Evolutionary conservation across 2,113 vertebrate genomes (phyloP), one percentile per base, ranked within the genome.

Genomic region (Salminus brasiliensis): DNA sequence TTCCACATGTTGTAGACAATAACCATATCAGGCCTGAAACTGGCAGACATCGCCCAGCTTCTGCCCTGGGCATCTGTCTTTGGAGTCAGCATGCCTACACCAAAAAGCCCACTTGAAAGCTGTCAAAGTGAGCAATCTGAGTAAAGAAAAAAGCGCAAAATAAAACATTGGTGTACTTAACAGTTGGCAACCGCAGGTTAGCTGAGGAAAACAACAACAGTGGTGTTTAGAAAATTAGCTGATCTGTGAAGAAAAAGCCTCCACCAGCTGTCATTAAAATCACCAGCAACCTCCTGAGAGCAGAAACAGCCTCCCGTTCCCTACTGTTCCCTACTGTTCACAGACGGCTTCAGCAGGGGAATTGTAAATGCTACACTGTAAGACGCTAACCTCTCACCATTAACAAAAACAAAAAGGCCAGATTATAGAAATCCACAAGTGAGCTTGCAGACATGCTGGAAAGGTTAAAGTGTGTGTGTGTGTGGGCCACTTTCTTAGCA

Each of bases 231-330:
- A 55, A 23, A 55, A 55, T 55, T 25, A 55, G n/a, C n/a, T 1
- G 52, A 55, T 55, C 52, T 55, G 52, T 55, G 52, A 55, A 55
- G 52, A 25, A 55, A 55, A 55, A n/a, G n/a, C 52, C 52, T 25
- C 52, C 23, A 55, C 21, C 52, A 55, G 52, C 52, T 55, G 52
- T 55, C 52, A 55, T 25, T 25, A 55, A 25, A 25, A n/a, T 3
- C 52, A 55, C 52, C 52, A 55, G 52, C 52, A 55, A 55, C 52
- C 52, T 55, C 52, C 52, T 11, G 9, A 55, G 9, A 25, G 23
- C n/a, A 55, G n/a, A 55, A 25, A 55, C 23, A 25, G 11, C 52
- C 8, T 55, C 23, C 52, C 11, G 52, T 55, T 55, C 52, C 52
- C 8, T 55, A 55, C 52, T 25, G 52, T 55, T 55, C 52, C 52